phyloP scores from a whole-genome alignment of 2,888 invertebrate genomes.

The Pseudococcus longispinus region DNA sequence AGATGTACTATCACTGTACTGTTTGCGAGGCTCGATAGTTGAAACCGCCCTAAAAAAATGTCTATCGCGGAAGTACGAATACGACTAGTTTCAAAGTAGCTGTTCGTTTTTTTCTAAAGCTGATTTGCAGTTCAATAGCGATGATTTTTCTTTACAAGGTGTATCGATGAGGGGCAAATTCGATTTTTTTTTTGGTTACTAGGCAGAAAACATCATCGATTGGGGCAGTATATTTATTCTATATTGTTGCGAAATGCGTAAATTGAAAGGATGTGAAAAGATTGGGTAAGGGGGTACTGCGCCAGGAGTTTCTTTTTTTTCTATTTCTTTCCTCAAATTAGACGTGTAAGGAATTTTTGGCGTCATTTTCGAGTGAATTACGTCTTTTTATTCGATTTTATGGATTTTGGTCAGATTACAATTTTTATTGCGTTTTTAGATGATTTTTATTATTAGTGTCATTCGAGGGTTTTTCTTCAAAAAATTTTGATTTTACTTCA shows the following conservation, averaged over 20 bases:
- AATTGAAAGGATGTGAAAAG: neutral
- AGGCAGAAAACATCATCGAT: neutral
- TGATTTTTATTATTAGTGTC: too few species aligned
- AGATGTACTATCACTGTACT: neutral
- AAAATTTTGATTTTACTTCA: too few species aligned
- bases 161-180: neutral
- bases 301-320: neutral
- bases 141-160: neutral
- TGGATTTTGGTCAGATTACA: neutral
- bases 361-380: neutral
- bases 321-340: too few species aligned
- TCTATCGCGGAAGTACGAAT: neutral
- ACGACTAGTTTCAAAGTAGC: neutral
- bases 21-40: neutral
- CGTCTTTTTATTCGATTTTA: neutral
- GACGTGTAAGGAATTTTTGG: too few species aligned
- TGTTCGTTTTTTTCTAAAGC: neutral
- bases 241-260: neutral
- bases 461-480: too few species aligned
- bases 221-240: neutral
- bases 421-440: too few species aligned
- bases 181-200: neutral
- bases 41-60: neutral
- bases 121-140: constrained; percentile 8
- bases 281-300: neutral